Evolutionary conservation across 2,888 invertebrate genomes (phyloP).

Genomic region (Parnassius mnemosyne): DNA sequence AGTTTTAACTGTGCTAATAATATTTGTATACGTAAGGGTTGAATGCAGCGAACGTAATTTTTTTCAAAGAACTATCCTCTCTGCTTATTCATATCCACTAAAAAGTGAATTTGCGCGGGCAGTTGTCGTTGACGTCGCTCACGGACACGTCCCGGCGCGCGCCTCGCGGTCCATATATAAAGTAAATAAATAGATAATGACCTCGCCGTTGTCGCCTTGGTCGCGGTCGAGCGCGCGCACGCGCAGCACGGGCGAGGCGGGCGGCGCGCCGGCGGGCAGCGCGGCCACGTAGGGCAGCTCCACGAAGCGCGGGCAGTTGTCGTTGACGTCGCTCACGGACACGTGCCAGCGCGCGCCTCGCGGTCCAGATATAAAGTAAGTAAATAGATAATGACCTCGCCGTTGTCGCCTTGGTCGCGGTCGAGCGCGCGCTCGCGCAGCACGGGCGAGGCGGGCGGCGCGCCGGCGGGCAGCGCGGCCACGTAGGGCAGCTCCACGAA

Average conservation of each 20-base stretch:
- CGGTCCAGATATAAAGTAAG: too few species aligned
- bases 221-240: slow-evolving; percentile 95
- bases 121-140: slow-evolving; percentile 95
- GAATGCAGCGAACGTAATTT: too few species aligned
- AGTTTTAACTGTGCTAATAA: too few species aligned
- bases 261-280: slow-evolving; percentile 91
- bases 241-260: slow-evolving; percentile 89
- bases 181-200: too few species aligned
- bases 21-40: too few species aligned
- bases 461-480: slow-evolving; percentile 93
- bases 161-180: slow-evolving; percentile 96
- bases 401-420: slow-evolving; percentile 94
- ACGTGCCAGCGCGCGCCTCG: slow-evolving; percentile 91
- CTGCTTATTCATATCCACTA: too few species aligned
- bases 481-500: slow-evolving; percentile 96
- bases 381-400: too few species aligned
- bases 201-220: slow-evolving; percentile 94
- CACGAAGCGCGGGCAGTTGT: too few species aligned
- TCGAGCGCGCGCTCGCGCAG: slow-evolving; percentile 94
- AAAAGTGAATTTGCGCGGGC: too few species aligned
- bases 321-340: slow-evolving; percentile 94
- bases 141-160: slow-evolving; percentile 90
- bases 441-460: slow-evolving; percentile 89
- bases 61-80: too few species aligned
- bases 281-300: slow-evolving; percentile 96